Base-by-base conservation (phyloP, 2,888 invertebrate species). In the Nineta flava region DNA sequence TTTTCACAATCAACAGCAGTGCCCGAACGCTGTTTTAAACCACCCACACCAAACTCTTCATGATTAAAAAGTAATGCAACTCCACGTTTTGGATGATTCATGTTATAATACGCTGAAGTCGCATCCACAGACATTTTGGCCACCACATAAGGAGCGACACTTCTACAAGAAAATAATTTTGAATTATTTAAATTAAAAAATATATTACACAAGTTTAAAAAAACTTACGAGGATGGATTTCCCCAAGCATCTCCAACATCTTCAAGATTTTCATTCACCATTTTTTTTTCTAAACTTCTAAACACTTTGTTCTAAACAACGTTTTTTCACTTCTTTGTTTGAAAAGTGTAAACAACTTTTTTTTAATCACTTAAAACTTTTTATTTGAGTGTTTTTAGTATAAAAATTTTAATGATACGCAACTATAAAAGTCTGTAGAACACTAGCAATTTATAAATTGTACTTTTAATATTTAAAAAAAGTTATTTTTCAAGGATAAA, bases 61-160 rank as follows among this genome's bases (percentile, higher is more conserved):
- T 95, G 93, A 64, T 94, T 95, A 61, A 95, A 90, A 60, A 95
- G 87, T 13, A 92, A 65, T 3, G 93, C 93, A 55, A 79, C 67
- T 3, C 95, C 94, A 50, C 93, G 77, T 53, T 77, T 73, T 55
- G 76, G 73, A 64, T 92, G 87, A 58, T 79, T 78, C 92, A 94
- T 94, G 56, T 86, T 87, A 65, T 94, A 95, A 61, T 83, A 81
- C 0, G 75, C 70, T 1, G 83, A 80, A 65, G 83, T 77, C 54
- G 79, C 76, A 50, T 77, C 75, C 1, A 75, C 74, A 9, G 82
- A 76, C 81, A 82, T 82, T 44, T 62, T 71, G 58, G 68, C 75
- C 52, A 62, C 68, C 61, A 58, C 66, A 63, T 60, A 65, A 55
- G 53, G 54, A 49, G 62, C 62, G 10, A 67, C 65, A 32, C 65